phyloP scores from a whole-genome alignment of 2,888 invertebrate genomes.

The Tinea pellionella region DNA sequence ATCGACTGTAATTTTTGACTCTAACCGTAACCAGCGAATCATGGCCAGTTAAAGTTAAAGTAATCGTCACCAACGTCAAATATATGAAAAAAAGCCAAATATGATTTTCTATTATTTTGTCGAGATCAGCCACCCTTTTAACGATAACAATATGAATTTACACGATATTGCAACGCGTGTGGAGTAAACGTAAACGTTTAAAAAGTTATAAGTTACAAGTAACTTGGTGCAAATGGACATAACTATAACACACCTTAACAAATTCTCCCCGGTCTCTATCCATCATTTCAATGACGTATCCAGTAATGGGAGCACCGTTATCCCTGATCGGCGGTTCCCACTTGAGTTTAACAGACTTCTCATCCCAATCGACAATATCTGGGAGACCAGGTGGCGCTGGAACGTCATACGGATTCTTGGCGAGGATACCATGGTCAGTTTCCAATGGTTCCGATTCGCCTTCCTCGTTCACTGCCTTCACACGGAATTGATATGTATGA shows the following conservation, averaged over 20 bases:
- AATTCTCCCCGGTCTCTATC: slow-evolving; percentile 88
- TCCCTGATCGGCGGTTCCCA: slow-evolving; percentile 92
- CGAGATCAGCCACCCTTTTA: too few species aligned
- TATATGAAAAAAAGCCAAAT: too few species aligned
- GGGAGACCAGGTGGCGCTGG: slow-evolving; percentile 91
- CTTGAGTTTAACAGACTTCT: slow-evolving; percentile 88
- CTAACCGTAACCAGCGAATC: too few species aligned
- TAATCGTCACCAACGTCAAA: too few species aligned
- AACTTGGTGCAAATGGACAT: too few species aligned
- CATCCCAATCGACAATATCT: slow-evolving; percentile 91
- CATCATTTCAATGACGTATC: slow-evolving; percentile 92
- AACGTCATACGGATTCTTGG: slow-evolving; percentile 97
- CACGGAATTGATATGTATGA: slow-evolving; percentile 97
- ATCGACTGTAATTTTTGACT: too few species aligned
- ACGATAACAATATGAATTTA: too few species aligned
- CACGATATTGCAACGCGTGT: too few species aligned
- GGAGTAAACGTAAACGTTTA: too few species aligned
- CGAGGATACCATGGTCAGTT: slow-evolving; percentile 87
- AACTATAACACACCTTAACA: slow-evolving; percentile 74
- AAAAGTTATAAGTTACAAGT: too few species aligned
- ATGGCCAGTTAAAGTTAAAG: too few species aligned
- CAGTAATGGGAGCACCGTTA: slow-evolving; percentile 94
- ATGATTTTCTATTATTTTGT: too few species aligned
- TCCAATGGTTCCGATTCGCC: slow-evolving; percentile 97
- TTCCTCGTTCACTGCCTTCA: slow-evolving; percentile 96